Evolutionary conservation across 2,888 invertebrate species (phyloP).

Genomic region (Frankliniella intonsa): DNA sequence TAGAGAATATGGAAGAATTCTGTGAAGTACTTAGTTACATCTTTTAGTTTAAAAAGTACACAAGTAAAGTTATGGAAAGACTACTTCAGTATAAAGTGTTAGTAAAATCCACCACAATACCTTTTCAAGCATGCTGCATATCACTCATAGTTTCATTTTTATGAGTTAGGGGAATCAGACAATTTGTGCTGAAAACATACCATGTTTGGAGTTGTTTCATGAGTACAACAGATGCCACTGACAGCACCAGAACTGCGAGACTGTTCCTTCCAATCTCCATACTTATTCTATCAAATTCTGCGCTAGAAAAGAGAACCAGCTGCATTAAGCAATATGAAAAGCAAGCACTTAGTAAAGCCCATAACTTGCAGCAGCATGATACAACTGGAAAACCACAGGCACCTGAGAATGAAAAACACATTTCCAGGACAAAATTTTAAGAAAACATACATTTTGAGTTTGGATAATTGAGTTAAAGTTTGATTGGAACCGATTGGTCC

Average conservation of each 20-base stretch:
- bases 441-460: too few species aligned
- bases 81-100: not conserved
- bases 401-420: too few species aligned
- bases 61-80: too few species aligned
- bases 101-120: not conserved
- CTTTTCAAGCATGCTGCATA: not conserved
- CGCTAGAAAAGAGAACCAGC: not conserved
- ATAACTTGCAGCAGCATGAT: too few species aligned
- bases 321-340: not conserved
- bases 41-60: too few species aligned
- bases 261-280: slow-evolving; percentile 17
- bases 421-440: too few species aligned
- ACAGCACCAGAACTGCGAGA: slow-evolving; percentile 16
- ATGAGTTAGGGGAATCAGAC: too few species aligned
- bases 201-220: slow-evolving; percentile 11
- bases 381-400: too few species aligned
- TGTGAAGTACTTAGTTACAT: too few species aligned
- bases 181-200: not conserved
- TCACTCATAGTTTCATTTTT: not conserved
- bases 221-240: slow-evolving; percentile 19
- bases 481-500: too few species aligned
- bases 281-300: not conserved
- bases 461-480: too few species aligned
- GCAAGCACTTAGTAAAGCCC: not conserved
- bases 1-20: too few species aligned